Conservation (phyloP, 2,113 vertebrate species). For the Cygnus buccinator region DNA sequence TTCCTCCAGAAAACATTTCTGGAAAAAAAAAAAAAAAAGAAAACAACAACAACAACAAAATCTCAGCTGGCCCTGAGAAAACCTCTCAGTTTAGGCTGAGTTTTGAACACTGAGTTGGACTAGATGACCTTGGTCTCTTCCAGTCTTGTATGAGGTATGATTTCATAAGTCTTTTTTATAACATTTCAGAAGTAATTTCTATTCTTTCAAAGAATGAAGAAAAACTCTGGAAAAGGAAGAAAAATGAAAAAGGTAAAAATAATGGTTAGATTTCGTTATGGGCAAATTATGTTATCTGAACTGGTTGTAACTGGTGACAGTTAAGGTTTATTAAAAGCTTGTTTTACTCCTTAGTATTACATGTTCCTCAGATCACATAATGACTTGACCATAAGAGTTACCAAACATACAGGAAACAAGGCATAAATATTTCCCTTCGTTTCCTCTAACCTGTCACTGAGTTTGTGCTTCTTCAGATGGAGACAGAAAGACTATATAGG, state of each 20-base stretch:
- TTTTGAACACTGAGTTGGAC: not conserved
- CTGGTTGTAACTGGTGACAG: not conserved
- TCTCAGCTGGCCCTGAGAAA: fast-evolving
- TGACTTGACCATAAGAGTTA: not conserved
- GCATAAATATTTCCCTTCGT: not conserved
- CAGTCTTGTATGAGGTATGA: not conserved
- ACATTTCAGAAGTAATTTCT: not conserved
- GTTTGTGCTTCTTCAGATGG: not conserved
- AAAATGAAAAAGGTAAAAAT: not conserved
- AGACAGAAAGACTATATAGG: not conserved
- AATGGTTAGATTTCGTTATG: not conserved
- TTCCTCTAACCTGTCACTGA: not conserved
- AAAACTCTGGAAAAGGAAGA: not conserved
- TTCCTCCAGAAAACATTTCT: not conserved
- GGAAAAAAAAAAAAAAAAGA: fast-evolving
- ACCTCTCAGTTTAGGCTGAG: fast-evolving
- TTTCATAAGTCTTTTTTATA: not conserved
- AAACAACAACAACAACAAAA: not conserved
- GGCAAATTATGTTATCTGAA: not conserved
- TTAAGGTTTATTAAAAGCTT: too few species aligned
- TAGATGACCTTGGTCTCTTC: not conserved
- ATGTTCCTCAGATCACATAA: not conserved
- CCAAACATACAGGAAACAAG: not conserved
- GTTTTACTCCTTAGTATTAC: not conserved
- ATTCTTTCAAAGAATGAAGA: not conserved